A percentile compares a stretch with the other conserved stretches of the same genome.
phyloP scores from a whole-genome alignment of 2,113 vertebrate genomes.

The Delphinapterus leucas region DNA sequence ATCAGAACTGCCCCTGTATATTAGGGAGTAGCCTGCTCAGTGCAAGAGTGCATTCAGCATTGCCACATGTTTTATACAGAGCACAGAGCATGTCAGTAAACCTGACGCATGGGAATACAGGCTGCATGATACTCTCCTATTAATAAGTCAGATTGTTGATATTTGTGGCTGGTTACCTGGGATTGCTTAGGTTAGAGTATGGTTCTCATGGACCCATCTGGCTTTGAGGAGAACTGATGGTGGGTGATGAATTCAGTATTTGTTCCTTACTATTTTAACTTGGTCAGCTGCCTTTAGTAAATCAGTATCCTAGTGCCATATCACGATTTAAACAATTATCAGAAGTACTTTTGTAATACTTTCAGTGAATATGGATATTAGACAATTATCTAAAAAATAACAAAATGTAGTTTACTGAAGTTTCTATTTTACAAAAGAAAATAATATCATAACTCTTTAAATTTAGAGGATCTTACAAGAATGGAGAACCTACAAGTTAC shows the following conservation, averaged over 20 bases:
- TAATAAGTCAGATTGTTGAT: background rate
- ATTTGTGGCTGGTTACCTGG: background rate
- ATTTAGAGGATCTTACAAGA: background rate
- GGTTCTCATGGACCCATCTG: background rate
- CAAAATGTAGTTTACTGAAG: background rate
- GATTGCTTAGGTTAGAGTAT: background rate
- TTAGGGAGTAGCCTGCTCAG: background rate
- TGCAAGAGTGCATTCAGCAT: background rate
- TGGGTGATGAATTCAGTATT: background rate
- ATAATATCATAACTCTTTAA: background rate
- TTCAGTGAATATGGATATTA: background rate
- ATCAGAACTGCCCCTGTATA: background rate
- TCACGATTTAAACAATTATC: background rate
- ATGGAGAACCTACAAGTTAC: background rate
- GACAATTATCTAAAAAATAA: background rate
- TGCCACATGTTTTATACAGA: no score
- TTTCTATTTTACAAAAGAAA: background rate
- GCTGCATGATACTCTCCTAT: background rate
- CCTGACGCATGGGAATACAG: background rate
- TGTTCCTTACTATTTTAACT: background rate
- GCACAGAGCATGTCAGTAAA: rapidly evolving
- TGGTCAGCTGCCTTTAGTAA: background rate
- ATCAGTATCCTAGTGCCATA: background rate
- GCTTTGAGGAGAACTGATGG: background rate
- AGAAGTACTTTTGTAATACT: background rate